These are phyloP conservation scores for Ectemnius cavifrons DNA, from an alignment of 2,888 invertebrate species.

Conservation along the genomic window DNA sequence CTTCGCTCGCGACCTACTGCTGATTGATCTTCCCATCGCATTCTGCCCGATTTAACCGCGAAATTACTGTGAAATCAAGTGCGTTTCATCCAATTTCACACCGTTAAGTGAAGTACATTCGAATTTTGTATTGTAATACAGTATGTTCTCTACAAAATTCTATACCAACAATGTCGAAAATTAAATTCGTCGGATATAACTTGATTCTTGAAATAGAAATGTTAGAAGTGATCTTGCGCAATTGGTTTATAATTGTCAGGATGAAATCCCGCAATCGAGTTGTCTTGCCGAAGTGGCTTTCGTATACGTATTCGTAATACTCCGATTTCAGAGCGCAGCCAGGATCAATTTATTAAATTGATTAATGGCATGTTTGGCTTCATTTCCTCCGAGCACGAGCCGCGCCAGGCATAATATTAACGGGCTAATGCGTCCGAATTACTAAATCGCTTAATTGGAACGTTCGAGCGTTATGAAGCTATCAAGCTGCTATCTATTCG, in stretches of 20 bases:
- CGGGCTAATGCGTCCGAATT: conserved; percentile 4
- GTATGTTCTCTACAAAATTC: too few relatives aligned
- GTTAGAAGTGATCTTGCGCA: too few relatives aligned
- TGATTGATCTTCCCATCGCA: too few relatives aligned
- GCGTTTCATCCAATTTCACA: too few relatives aligned
- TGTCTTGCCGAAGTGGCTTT: not conserved
- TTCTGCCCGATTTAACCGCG: too few relatives aligned
- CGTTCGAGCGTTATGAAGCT: not conserved
- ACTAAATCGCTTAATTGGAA: conserved; percentile 6
- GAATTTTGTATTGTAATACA: too few relatives aligned
- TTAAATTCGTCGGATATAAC: not conserved
- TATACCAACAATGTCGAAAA: not conserved
- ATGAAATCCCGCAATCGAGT: not conserved
- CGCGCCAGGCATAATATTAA: conserved; percentile 1
- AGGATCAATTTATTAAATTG: conserved; percentile 17
- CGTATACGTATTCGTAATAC: too few relatives aligned
- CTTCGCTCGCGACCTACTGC: too few relatives aligned
- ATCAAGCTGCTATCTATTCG: too few relatives aligned
- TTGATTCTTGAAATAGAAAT: not conserved
- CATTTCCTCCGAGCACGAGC: not conserved
- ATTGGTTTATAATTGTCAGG: not conserved
- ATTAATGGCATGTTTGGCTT: conserved; percentile 9
- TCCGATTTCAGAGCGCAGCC: not conserved
- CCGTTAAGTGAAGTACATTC: too few relatives aligned
- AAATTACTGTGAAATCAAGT: too few relatives aligned